A percentile compares a stretch with the other conserved stretches of the same genome.
Evolutionary conservation across 2,888 invertebrate species (phyloP).

Genomic region (Notocelia uddmanniana): DNA sequence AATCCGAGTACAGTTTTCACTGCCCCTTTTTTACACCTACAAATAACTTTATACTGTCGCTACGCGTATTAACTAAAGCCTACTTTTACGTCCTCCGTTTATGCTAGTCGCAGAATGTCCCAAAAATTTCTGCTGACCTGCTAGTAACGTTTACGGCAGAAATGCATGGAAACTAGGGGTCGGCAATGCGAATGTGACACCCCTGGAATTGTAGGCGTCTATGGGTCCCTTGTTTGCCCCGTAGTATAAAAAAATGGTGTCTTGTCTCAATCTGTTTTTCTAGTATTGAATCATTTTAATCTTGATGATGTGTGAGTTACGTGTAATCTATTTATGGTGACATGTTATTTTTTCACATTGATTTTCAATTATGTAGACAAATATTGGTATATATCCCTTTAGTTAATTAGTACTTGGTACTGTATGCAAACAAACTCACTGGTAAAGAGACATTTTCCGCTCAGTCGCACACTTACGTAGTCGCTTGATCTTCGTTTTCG

Average conservation of each 20-base stretch:
- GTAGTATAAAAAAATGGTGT: too few relatives aligned
- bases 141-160: conserved; percentile 16
- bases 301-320: neutral
- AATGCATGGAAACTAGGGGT: too few relatives aligned
- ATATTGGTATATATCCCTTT: neutral
- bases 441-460: conserved; percentile 16
- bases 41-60: conserved; percentile 37
- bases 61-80: conserved; percentile 27
- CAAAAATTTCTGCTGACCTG: conserved; percentile 29
- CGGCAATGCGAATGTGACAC: too few relatives aligned
- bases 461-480: conserved; percentile 20
- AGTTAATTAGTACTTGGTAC: neutral
- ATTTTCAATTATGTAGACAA: neutral
- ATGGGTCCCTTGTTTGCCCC: too few relatives aligned
- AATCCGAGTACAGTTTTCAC: neutral
- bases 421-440: neutral
- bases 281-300: too few relatives aligned
- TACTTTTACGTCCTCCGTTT: conserved; percentile 35
- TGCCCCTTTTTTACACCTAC: conserved; percentile 15
- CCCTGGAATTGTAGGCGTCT: too few relatives aligned
- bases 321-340: neutral
- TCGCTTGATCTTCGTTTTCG: conserved; percentile 49
- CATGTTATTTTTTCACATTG: neutral
- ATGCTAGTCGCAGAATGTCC: conserved; percentile 14
- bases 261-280: neutral